These are phyloP conservation scores for Sapajus apella DNA, from an alignment of 2,113 vertebrate genomes.

Conservation along the genomic window DNA sequence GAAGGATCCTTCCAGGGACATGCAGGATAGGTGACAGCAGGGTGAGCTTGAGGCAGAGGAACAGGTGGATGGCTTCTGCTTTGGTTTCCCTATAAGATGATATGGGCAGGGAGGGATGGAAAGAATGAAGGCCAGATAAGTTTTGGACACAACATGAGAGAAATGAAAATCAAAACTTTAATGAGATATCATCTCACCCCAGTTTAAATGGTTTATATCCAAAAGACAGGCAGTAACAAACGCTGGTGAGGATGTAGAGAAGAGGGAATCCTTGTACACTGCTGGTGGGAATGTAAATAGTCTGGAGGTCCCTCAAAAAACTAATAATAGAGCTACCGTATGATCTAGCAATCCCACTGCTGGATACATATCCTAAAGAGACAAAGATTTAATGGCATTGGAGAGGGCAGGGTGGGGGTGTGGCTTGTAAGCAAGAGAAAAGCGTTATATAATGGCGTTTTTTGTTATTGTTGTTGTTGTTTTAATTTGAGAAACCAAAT, in stretches of 20 bases:
- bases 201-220: too few relatives aligned
- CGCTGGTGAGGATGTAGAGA: too few relatives aligned
- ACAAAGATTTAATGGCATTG: not conserved
- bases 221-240: too few relatives aligned
- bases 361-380: too few relatives aligned
- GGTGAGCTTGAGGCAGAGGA: not conserved
- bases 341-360: too few relatives aligned
- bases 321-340: too few relatives aligned
- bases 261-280: too few relatives aligned
- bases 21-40: not conserved
- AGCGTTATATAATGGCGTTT: not conserved
- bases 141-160: not conserved
- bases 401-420: not conserved
- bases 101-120: not conserved
- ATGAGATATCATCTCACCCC: too few relatives aligned
- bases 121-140: not conserved
- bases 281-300: too few relatives aligned
- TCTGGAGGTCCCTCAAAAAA: too few relatives aligned
- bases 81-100: rapidly evolving
- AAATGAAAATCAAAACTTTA: not conserved
- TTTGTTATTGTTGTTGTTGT: too few relatives aligned
- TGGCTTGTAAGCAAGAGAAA: not conserved
- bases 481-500: not conserved
- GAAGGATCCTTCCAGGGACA: not conserved
- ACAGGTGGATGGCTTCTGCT: not conserved